Conservation (phyloP, 2,797 vertebrate genomes). For the Parauchenoglanis punctatus region DNA sequence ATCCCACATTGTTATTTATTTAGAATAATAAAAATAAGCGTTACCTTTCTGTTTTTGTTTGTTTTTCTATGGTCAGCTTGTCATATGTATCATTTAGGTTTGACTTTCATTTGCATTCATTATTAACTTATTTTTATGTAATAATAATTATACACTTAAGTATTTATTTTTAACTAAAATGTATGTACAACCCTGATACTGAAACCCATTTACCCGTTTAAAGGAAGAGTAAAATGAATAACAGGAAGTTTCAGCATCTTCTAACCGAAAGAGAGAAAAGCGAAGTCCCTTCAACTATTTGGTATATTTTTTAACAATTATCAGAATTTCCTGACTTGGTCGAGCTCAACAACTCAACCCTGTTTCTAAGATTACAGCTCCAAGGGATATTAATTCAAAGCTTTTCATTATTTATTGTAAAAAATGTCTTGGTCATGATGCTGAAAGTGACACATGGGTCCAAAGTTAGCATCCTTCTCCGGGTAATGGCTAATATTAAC, state of each 20-base stretch:
- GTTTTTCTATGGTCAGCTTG: neutral
- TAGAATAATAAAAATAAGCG: no score
- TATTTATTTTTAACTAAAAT: neutral
- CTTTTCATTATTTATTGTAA: neutral
- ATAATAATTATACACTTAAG: neutral
- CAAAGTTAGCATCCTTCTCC: neutral
- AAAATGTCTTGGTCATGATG: neutral
- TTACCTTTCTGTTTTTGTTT: neutral
- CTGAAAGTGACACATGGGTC: neutral
- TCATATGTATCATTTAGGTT: neutral
- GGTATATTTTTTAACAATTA: neutral
- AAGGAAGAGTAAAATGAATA: neutral
- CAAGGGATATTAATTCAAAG: neutral
- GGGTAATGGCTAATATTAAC: neutral
- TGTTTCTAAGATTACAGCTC: no score
- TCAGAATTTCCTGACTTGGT: neutral
- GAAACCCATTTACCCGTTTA: neutral
- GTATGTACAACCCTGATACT: neutral
- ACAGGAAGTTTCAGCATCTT: neutral
- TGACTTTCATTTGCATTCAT: neutral
- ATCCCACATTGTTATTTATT: neutral
- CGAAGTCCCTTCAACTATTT: neutral
- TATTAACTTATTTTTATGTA: neutral
- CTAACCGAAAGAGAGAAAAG: neutral
- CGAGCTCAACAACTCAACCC: no score